These are phyloP conservation scores for Leucosticte australis DNA, from an alignment of 2,113 vertebrate species.

Conservation along the genomic window DNA sequence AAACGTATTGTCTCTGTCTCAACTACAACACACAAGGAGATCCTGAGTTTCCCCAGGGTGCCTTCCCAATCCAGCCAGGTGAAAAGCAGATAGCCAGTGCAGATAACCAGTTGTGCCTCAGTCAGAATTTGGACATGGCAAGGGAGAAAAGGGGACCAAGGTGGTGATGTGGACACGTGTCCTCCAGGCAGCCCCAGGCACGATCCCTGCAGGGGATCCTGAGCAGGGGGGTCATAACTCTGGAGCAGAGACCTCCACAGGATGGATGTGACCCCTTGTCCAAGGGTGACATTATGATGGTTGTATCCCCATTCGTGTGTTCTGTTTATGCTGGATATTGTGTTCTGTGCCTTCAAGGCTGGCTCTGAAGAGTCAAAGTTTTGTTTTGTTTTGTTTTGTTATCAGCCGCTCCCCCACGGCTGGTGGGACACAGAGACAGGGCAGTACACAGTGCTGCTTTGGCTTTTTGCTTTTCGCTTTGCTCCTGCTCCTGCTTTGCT, in stretches of 20 bases:
- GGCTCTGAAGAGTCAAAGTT: too few relatives aligned
- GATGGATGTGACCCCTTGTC: too few relatives aligned
- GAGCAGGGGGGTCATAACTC: accelerated
- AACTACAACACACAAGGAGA: neutral
- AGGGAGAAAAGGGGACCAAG: neutral
- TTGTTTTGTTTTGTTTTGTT: too few relatives aligned
- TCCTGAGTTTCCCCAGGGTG: neutral
- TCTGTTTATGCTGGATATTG: too few relatives aligned
- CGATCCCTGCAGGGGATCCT: accelerated
- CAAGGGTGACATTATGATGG: too few relatives aligned
- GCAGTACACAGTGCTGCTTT: too few relatives aligned
- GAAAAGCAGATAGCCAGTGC: neutral
- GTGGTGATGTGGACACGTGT: accelerated
- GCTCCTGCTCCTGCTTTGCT: too few relatives aligned
- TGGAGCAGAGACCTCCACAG: accelerated
- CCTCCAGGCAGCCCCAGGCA: neutral
- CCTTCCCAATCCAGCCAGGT: neutral
- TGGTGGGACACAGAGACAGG: too few relatives aligned
- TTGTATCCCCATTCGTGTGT: too few relatives aligned
- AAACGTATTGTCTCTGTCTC: neutral
- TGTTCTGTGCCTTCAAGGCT: too few relatives aligned
- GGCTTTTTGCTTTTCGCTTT: too few relatives aligned
- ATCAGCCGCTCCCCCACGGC: too few relatives aligned
- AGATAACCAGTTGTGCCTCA: neutral
- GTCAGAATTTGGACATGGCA: neutral